Percentiles rank a stretch among this genome's conserved stretches.
Evolutionary conservation across 1,140 invertebrate species (phyloP).

Genomic region (Caenorhabditis elegans): DNA sequence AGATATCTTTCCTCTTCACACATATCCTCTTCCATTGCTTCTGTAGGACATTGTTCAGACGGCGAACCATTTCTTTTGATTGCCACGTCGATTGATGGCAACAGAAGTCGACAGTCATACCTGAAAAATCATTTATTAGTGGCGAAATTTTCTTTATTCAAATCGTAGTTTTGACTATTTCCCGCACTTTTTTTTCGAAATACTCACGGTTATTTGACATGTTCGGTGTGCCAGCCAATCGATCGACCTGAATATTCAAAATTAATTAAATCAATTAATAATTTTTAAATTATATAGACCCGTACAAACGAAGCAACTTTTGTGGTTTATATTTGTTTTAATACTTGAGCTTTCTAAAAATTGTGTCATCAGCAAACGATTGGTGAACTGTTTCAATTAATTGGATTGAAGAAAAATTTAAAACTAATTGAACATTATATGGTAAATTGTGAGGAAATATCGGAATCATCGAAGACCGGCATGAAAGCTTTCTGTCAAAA

Average conservation of each 20-base stretch:
- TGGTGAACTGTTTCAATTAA: too few species aligned
- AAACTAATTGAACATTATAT: neutral
- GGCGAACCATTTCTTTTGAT: neutral
- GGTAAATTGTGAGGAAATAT: neutral
- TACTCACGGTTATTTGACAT: neutral
- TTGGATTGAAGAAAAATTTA: neutral
- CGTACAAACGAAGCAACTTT: too few species aligned
- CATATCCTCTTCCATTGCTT: constrained; percentile 75
- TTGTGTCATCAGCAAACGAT: too few species aligned
- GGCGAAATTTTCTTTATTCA: neutral
- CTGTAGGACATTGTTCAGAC: constrained; percentile 68
- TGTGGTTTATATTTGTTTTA: too few species aligned
- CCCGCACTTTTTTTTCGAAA: neutral
- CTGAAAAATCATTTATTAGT: constrained; percentile 70
- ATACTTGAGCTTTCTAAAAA: too few species aligned
- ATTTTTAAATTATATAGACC: too few species aligned
- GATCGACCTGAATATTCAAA: neutral
- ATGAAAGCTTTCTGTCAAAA: neutral
- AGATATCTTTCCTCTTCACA: constrained; percentile 76
- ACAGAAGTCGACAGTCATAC: constrained; percentile 88
- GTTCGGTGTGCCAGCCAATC: neutral
- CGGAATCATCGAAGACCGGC: neutral
- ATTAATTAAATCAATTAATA: neutral
- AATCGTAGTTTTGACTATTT: neutral
- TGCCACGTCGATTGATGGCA: constrained; percentile 70